These are phyloP conservation scores for Trachelus tabidus DNA, from an alignment of 2,888 invertebrate species.

Conservation along the genomic window DNA sequence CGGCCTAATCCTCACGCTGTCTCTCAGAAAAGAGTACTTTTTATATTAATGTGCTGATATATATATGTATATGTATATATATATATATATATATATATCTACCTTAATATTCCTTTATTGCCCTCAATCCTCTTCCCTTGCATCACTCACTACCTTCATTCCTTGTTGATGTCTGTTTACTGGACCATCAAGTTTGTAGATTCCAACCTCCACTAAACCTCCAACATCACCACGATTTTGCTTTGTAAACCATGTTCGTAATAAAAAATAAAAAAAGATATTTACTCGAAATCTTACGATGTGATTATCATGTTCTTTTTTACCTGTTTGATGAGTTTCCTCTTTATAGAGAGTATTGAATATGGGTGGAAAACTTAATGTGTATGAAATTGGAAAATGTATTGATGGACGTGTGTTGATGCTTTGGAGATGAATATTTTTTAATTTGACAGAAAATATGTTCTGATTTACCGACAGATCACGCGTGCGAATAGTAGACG, in stretches of 20 bases:
- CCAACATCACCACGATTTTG: slow-evolving; percentile 53
- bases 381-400: neutral
- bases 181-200: slow-evolving; percentile 29
- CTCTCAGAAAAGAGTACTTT: slow-evolving; percentile 62
- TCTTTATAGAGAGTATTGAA: neutral
- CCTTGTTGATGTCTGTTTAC: neutral
- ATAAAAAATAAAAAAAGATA: slow-evolving; percentile 45
- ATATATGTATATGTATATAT: slow-evolving; percentile 26
- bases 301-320: neutral
- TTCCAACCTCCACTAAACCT: slow-evolving; percentile 42
- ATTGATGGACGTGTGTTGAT: neutral
- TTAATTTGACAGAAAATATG: neutral
- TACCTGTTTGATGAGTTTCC: neutral
- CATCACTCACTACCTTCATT: neutral
- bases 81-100: neutral
- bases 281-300: neutral
- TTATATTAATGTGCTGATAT: slow-evolving; percentile 63
- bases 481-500: neutral
- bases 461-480: neutral
- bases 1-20: slow-evolving; percentile 62
- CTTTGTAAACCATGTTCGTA: slow-evolving; percentile 65
- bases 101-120: neutral
- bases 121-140: neutral
- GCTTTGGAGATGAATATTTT: neutral
- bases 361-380: too few species aligned